Evolutionary conservation across 2,888 invertebrate species (phyloP).

Genomic region (Calameuta filiformis): DNA sequence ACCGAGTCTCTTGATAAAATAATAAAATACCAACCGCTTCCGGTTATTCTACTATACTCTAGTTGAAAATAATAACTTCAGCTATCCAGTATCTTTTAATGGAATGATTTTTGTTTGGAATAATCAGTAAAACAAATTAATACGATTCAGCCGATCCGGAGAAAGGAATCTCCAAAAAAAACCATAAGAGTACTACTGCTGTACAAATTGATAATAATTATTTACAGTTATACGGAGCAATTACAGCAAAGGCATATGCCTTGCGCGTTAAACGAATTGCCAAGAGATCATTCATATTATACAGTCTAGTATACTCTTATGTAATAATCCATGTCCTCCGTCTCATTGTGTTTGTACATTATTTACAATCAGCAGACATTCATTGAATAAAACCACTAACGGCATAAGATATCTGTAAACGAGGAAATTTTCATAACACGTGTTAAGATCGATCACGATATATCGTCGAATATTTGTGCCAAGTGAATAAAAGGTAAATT

Average conservation of each 20-base stretch:
- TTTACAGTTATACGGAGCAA: neutral
- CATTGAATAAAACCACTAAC: neutral
- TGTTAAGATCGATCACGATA: neutral
- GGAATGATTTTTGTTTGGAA: neutral
- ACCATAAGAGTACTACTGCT: neutral
- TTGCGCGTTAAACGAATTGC: neutral
- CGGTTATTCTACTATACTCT: neutral
- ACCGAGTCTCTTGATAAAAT: too few species aligned
- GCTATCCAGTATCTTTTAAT: neutral
- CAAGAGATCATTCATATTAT: neutral
- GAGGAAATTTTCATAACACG: neutral
- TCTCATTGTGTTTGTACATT: neutral
- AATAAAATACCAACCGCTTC: neutral
- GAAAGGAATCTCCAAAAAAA: neutral
- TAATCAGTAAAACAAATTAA: neutral
- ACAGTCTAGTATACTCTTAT: neutral
- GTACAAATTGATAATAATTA: neutral
- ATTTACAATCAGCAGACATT: neutral
- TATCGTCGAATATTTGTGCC: neutral
- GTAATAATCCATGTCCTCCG: neutral
- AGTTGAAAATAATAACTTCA: neutral
- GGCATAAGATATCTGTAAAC: neutral
- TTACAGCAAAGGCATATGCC: neutral
- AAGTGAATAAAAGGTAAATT: neutral
- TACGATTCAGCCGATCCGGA: neutral